A percentile compares a stretch with the other conserved stretches of the same genome.
Conservation (phyloP, 2,113 vertebrate species). For the Sakesphorus luctuosus region DNA sequence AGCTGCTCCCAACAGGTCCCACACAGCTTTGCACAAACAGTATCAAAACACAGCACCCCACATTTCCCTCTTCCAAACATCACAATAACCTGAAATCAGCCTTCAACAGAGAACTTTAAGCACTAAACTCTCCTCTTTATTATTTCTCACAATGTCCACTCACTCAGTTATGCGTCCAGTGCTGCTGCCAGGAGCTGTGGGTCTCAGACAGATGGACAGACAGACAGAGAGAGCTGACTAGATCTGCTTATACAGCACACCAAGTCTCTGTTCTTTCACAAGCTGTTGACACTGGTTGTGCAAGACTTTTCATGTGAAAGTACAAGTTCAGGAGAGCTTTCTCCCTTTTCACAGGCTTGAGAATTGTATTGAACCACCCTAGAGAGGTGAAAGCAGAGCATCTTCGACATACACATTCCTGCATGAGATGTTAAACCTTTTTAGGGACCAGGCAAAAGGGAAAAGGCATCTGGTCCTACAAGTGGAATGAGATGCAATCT, state of each 20-base stretch:
- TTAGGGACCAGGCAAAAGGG: not conserved
- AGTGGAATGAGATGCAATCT: not conserved
- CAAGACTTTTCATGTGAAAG: not conserved
- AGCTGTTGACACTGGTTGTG: accelerated
- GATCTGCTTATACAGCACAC: not conserved
- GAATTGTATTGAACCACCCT: accelerated
- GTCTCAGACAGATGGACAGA: not conserved
- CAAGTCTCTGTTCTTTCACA: not conserved
- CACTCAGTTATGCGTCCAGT: not conserved
- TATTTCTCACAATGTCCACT: not conserved
- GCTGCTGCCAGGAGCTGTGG: not conserved
- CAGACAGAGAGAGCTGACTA: not conserved
- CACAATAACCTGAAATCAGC: not conserved
- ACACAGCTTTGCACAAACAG: not conserved
- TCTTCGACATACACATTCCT: accelerated
- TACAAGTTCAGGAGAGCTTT: not conserved
- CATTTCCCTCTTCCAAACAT: not conserved
- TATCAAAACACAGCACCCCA: not conserved
- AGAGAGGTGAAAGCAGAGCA: not conserved
- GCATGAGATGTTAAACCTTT: accelerated
- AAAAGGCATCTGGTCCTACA: not conserved
- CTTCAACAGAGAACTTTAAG: not conserved
- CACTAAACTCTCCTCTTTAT: not conserved
- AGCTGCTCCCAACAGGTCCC: not conserved
- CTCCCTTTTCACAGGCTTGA: not conserved